Evolutionary conservation across 1,140 invertebrate genomes (phyloP), one percentile per base, ranked within the genome.

Genomic region (Ostrea edulis): DNA sequence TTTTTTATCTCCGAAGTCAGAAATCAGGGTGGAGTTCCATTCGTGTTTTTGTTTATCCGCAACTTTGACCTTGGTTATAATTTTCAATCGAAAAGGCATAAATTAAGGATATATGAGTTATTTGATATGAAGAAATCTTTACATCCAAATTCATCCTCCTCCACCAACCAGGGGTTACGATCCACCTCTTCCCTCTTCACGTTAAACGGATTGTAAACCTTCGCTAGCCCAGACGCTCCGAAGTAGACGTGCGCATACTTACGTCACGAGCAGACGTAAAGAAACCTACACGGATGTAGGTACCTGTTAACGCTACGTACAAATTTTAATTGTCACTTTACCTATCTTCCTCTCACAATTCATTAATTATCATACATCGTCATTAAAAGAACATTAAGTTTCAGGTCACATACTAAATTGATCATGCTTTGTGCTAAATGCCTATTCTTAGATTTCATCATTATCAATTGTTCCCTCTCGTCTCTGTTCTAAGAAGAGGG

Each of bases 381-480:
- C 68, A 77, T 77, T 77, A 77, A 77, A 77, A 77, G 14, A 5
- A 17, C 22, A 77, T 77, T 77, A 35, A 77, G 12, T 77, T 77
- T 77, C 68, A 35, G 14, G 29, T 25, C 68, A 77, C 68, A 25
- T 77, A 29, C 25, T 17, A 29, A 9, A 77, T 14, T 77, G 68
- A 25, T 77, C 68, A 77, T 77, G 68, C 25, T 29, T 77, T 77
- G 35, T 29, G 22, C 25, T 14, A 77, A 77, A 35, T 77, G 68
- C 11, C 68, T 77, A 77, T 77, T 77, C 14, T 35, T 77, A 14
- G 68, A 77, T 3, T 25, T 17, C 22, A 11, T 71, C 68, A 11
- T 29, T 29, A 8, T 77, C 29, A 14, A 12, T 17, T 8, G 8
- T 35, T 35, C 11, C 9, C 25, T 77, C 68, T 77, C 8, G 12